A percentile compares a stretch with the other conserved stretches of the same genome.
Evolutionary conservation across 2,888 invertebrate genomes (phyloP).

Genomic region (Drosophila engyochracea): DNA sequence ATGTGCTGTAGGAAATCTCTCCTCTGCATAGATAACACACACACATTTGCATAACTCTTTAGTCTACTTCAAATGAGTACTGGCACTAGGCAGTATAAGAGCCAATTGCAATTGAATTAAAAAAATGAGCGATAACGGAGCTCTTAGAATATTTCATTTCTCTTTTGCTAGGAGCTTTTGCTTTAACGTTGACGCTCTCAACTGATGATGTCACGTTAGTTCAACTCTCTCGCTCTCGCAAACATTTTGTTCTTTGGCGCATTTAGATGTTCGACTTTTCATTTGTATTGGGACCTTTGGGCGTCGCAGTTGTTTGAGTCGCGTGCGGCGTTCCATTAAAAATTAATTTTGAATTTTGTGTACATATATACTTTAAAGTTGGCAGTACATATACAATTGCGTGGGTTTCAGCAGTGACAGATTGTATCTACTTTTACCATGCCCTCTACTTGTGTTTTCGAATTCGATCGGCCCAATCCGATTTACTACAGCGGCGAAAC

Average conservation of each 20-base stretch:
- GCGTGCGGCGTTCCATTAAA: conserved; percentile 7
- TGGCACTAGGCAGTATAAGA: neutral
- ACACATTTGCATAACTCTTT: neutral
- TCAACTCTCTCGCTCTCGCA: neutral
- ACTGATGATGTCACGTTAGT: conserved; percentile 60
- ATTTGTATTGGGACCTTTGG: conserved; percentile 11
- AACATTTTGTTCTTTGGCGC: conserved; percentile 9
- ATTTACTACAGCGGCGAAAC: conserved; percentile 77
- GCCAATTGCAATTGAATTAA: neutral
- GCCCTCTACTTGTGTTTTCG: conserved; percentile 63
- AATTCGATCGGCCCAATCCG: conserved; percentile 71
- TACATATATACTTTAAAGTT: neutral
- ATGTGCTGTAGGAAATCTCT: neutral
- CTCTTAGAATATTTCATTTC: neutral
- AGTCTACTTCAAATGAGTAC: neutral
- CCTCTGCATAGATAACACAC: neutral
- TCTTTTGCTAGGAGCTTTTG: conserved; percentile 15
- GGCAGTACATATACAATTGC: neutral
- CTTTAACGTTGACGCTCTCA: conserved; percentile 15
- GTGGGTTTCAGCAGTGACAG: neutral
- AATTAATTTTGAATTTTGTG: neutral
- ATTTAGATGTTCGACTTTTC: conserved; percentile 19
- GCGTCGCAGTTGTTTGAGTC: neutral
- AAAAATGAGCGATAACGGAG: neutral
- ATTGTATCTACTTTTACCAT: conserved; percentile 22